phyloP scores from a whole-genome alignment of 2,797 vertebrate species.

The Onychomys leucogaster region DNA sequence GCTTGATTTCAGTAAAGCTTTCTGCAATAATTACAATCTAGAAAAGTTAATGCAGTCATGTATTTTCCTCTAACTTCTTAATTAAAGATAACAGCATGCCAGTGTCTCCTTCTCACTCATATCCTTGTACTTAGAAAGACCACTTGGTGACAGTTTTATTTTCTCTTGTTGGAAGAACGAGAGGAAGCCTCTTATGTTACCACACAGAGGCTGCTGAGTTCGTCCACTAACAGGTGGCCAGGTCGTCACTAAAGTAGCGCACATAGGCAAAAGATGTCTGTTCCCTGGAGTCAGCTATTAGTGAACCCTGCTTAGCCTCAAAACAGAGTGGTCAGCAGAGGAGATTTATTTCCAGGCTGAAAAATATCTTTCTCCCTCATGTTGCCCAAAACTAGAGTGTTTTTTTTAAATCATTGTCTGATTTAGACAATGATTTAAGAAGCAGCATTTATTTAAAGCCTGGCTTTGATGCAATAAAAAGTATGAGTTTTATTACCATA shows the following conservation, averaged over 20 bases:
- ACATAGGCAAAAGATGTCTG: slow-evolving; percentile 5
- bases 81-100: slow-evolving; percentile 24
- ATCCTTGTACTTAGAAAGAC: slow-evolving; percentile 12
- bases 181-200: slow-evolving; percentile 34
- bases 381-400: background rate
- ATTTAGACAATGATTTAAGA: background rate
- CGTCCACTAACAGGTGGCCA: background rate
- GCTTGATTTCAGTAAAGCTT: background rate
- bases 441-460: background rate
- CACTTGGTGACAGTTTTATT: background rate
- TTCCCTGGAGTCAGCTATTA: slow-evolving; percentile 66
- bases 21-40: background rate
- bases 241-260: slow-evolving; percentile 13
- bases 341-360: slow-evolving; percentile 40
- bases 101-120: background rate
- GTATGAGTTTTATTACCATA: slow-evolving; percentile 4
- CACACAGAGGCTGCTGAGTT: background rate
- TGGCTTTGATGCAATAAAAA: slow-evolving; percentile 35
- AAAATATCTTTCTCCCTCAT: slow-evolving; percentile 48
- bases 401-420: background rate
- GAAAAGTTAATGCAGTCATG: background rate
- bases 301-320: slow-evolving; percentile 65
- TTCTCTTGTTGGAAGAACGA: slow-evolving; percentile 16
- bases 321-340: slow-evolving; percentile 50
- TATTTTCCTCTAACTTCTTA: slow-evolving; percentile 9